Base-by-base conservation (phyloP, 1,140 invertebrate genomes). In the Cydia pomonella region DNA sequence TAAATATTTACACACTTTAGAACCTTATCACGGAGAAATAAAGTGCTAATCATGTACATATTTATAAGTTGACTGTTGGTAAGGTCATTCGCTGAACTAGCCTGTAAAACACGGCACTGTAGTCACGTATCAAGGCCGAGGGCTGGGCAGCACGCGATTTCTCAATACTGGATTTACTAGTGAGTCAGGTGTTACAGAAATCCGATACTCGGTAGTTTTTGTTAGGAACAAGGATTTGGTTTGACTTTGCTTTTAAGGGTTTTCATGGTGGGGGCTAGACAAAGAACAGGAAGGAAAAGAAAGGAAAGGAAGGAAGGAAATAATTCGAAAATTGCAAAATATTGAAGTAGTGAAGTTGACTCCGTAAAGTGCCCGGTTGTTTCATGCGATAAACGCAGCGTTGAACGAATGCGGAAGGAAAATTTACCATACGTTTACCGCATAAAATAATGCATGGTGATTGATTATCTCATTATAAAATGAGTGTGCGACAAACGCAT, bases 51-150 rank as follows among this genome's bases (percentile, higher is more conserved):
- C 7, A 9, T 59, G n/a, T 59, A 59, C 53, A 59, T 59, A 23
- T 59, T 23, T 59, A 10, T 59, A 23, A 23, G 53, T 59, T 59
- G 18, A 23, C 21, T 59, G 21, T 59, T 59, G 9, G 53, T 59
- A 23, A 59, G 53, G 53, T 59, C 53, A 59, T 23, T 59, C 53
- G 53, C 53, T 59, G 53, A 59, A 59, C 53, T 59, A 59, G 53
- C 53, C 53, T 59, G 53, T 59, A 59, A 59, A 59, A 59, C 53
- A 59, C 53, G 53, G 21, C 21, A 59, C 53, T 23, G 16, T 53
- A 16, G 50, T 18, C 50, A 53, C n/a, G 21, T 23, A 59, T 59
- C 53, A 59, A 59, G 53, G 53, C 21, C 53, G 53, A 59, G 18
- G 53, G 53, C 18, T 10, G 10, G 53, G 21, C 18, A 23, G 21